A percentile compares a stretch with the other conserved stretches of the same genome.
phyloP scores from a whole-genome alignment of 2,113 vertebrate genomes.

The Ciconia maguari region DNA sequence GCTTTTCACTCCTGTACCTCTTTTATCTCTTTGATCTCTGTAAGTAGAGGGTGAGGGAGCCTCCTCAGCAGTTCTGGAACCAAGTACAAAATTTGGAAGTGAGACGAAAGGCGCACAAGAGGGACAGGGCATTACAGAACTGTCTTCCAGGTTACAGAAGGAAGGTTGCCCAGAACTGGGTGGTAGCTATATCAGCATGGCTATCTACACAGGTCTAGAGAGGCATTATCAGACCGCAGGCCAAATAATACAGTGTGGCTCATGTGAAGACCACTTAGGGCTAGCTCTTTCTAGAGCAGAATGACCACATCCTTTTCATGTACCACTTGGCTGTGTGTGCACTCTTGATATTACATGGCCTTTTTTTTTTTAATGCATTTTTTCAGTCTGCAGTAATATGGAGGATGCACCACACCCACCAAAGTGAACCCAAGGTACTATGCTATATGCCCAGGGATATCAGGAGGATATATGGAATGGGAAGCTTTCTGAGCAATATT shows the following conservation, averaged over 20 bases:
- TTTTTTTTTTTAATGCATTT: background rate
- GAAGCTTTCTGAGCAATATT: background rate
- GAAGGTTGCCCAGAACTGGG: background rate
- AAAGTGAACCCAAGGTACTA: background rate
- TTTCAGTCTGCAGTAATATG: background rate
- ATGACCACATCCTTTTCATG: background rate
- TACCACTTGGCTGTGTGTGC: background rate
- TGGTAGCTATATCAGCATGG: rapidly evolving
- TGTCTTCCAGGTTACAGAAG: background rate
- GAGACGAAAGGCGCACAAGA: background rate
- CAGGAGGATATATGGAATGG: background rate
- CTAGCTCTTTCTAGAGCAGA: background rate
- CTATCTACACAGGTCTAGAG: background rate
- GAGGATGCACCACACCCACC: background rate
- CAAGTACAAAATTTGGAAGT: background rate
- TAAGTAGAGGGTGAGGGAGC: background rate
- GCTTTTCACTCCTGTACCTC: background rate
- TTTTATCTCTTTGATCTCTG: background rate
- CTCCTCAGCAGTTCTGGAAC: background rate
- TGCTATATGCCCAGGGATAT: rapidly evolving
- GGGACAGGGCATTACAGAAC: background rate
- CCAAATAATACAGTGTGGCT: background rate
- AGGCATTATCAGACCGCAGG: background rate
- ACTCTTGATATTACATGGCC: background rate
- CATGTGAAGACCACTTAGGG: background rate